Conservation (phyloP, 2,888 invertebrate genomes). For the Eilema griseolum region DNA sequence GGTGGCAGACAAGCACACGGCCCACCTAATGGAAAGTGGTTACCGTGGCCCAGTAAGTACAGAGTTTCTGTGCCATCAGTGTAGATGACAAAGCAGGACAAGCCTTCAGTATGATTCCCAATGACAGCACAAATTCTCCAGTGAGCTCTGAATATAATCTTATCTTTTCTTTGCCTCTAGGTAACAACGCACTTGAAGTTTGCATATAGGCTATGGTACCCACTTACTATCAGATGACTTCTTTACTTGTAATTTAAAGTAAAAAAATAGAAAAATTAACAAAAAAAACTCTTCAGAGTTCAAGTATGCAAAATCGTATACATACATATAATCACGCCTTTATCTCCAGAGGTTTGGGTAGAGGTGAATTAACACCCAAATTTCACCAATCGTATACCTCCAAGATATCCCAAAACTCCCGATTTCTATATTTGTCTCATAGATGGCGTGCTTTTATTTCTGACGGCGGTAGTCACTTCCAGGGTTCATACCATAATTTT, state of each 20-base stretch:
- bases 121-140: too few relatives aligned
- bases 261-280: not conserved
- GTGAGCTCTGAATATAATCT: not conserved
- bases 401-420: not conserved
- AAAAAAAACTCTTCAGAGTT: not conserved
- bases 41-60: too few relatives aligned
- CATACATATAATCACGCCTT: not conserved
- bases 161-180: not conserved
- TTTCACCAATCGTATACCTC: too few relatives aligned
- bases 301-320: not conserved
- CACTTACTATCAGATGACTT: not conserved
- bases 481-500: not conserved
- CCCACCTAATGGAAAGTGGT: too few relatives aligned
- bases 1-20: too few relatives aligned
- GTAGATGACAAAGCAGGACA: too few relatives aligned
- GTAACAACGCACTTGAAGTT: not conserved
- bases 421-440: not conserved
- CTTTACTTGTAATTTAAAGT: not conserved
- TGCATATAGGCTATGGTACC: not conserved
- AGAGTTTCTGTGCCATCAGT: too few relatives aligned
- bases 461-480: not conserved
- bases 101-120: too few relatives aligned
- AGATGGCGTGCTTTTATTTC: conserved; percentile 20
- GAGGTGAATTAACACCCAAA: too few relatives aligned
- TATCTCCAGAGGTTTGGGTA: too few relatives aligned